Conservation (phyloP, 2,888 invertebrate genomes). For the Megamerina dolium region DNA sequence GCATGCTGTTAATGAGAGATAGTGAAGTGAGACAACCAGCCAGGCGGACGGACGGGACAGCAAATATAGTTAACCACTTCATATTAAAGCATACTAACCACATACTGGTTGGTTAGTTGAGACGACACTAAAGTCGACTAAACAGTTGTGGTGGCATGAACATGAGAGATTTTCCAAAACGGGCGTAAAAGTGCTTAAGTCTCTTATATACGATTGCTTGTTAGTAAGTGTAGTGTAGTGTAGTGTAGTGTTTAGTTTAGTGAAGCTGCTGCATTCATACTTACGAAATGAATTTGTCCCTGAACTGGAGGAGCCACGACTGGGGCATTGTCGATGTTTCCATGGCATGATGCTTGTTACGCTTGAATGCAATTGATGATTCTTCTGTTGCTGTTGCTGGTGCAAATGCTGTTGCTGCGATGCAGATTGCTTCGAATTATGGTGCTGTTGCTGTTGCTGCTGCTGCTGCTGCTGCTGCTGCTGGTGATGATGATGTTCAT, state of each 20-base stretch:
- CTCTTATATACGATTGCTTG: too few relatives aligned
- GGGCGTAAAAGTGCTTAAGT: too few relatives aligned
- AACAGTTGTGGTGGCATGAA: too few relatives aligned
- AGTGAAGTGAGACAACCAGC: neutral
- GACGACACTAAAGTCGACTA: too few relatives aligned
- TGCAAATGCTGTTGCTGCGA: slow-evolving; percentile 20
- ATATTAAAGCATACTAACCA: too few relatives aligned
- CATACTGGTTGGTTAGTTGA: too few relatives aligned
- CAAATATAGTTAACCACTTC: slow-evolving; percentile 10
- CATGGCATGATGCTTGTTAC: slow-evolving; percentile 48
- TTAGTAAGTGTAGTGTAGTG: too few relatives aligned
- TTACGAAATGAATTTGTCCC: slow-evolving; percentile 49
- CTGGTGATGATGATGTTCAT: slow-evolving; percentile 25
- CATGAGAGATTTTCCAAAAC: too few relatives aligned
- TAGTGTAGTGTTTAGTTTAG: too few relatives aligned
- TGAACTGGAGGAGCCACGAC: slow-evolving; percentile 48
- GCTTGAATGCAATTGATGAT: slow-evolving; percentile 40
- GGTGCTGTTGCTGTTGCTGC: slow-evolving; percentile 18
- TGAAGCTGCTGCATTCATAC: slow-evolving; percentile 28
- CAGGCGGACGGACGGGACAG: slow-evolving; percentile 8
- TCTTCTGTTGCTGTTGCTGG: slow-evolving; percentile 28
- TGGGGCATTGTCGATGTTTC: slow-evolving; percentile 49
- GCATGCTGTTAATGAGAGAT: too few relatives aligned
- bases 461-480: slow-evolving; percentile 19
- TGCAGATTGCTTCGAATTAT: too few relatives aligned